Conservation (phyloP, 2,113 vertebrate genomes). For the Clarias magur region DNA sequence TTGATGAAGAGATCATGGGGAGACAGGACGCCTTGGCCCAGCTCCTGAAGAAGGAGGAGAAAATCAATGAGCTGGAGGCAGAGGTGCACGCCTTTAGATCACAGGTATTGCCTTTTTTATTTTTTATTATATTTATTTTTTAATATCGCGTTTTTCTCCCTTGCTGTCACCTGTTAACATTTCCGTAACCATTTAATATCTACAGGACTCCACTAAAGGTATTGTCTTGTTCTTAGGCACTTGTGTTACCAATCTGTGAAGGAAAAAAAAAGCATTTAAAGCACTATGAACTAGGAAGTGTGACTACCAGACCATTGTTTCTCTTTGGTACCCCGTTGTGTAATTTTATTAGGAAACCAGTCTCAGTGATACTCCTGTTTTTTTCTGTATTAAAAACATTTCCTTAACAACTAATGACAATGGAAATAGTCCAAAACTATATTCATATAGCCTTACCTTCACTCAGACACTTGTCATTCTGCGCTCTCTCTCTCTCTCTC, state of each 20-base stretch:
- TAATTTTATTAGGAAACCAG: neutral
- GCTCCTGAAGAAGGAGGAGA: conserved; percentile 85
- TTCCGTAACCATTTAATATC: neutral
- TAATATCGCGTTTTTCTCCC: neutral
- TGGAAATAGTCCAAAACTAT: neutral
- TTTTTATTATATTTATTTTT: conserved; percentile 8
- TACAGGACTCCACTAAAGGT: neutral
- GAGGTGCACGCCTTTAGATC: conserved; percentile 86
- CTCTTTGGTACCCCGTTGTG: neutral
- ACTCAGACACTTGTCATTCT: neutral
- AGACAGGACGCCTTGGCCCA: conserved; percentile 89
- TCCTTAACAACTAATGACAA: neutral
- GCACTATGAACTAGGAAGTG: neutral
- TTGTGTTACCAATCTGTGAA: neutral
- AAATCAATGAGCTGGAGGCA: conserved; percentile 83
- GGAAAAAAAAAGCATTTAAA: neutral
- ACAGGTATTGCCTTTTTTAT: conserved; percentile 77
- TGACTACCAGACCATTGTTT: neutral
- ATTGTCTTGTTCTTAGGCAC: neutral
- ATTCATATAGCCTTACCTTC: neutral
- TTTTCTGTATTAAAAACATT: neutral
- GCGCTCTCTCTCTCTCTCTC: neutral
- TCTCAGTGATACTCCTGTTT: neutral
- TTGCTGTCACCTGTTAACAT: conserved; percentile 10
- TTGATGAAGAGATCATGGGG: conserved; percentile 89